Base-by-base conservation (phyloP, 2,797 vertebrate genomes). In the Urosaurus nigricauda region DNA sequence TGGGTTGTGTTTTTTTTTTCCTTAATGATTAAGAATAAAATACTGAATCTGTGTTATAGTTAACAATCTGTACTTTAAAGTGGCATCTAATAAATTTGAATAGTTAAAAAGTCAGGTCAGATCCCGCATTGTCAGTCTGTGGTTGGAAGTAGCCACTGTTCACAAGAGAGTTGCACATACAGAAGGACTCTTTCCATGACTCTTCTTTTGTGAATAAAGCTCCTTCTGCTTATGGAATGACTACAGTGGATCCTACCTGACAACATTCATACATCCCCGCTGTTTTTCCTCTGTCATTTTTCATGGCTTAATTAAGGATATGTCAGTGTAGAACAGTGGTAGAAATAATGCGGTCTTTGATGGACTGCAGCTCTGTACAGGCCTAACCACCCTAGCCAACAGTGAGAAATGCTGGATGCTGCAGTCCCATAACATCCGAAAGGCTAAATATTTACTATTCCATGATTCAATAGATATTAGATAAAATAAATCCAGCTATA, bases 1-100 rank as follows among this genome's bases (percentile, higher is more conserved):
- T 51, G 47, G 47, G 47, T 21, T 60, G 24, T 19, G 21, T 35
- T 16, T 73, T 19, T 60, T 35, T 16, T 73, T 17, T 0, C 5
- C 88, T 92, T 87, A 86, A 21, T 90, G 37, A 87, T 2, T 88
- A 77, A 83, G 60, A 92, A 40, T 24, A 1, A 47, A 65, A 37
- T 26, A 56, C 47, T 51, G 29, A 79, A 56, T 63, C 13, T 37
- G 2, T 40, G 17, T 1, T 51, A 51, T 51, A 51, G 40, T 86
- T 78, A 78, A 32, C 29, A 32, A 12, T 68, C 12, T 1, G 17
- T 4, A 60, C 43, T n/a, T 60, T 56, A 85, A 40, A 29, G 8
- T 43, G 58, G n/a, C 7, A 85, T 17, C 35, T 6, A 58, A 29
- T 85, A 77, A 24, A 29, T 77, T n/a, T 63, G 2, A 14, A 77